phyloP scores from a whole-genome alignment of 2,888 invertebrate genomes.

The Drosophila stalkeri region DNA sequence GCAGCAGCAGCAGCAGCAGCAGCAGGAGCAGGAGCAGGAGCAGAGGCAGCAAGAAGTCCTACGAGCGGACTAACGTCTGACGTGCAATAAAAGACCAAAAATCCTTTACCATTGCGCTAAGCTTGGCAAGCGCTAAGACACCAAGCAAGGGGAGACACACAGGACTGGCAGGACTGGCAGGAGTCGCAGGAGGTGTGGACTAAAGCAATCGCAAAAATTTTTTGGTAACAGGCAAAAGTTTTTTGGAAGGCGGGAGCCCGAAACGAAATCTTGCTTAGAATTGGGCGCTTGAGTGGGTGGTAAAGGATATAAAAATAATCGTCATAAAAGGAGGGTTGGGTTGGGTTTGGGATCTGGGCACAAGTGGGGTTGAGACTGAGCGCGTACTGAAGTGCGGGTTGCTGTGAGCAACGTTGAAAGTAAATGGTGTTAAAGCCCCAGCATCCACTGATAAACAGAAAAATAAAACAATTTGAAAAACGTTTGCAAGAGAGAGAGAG shows the following conservation, averaged over 20 bases:
- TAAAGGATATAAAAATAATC: slow-evolving; percentile 71
- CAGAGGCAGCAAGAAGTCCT: slow-evolving; percentile 45
- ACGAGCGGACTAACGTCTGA: slow-evolving; percentile 70
- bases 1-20: slow-evolving; percentile 26
- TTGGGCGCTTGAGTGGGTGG: not conserved
- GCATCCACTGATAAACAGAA: slow-evolving; percentile 44
- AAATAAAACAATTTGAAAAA: slow-evolving; percentile 47
- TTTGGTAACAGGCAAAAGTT: slow-evolving; percentile 62
- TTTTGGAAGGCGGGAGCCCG: slow-evolving; percentile 34
- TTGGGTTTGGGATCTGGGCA: not conserved
- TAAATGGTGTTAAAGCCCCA: slow-evolving; percentile 41
- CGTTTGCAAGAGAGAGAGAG: not conserved
- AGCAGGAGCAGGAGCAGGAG: slow-evolving; percentile 17
- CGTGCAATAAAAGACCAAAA: slow-evolving; percentile 81
- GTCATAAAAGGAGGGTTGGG: slow-evolving; percentile 67
- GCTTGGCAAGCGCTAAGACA: slow-evolving; percentile 65
- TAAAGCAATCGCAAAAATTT: slow-evolving; percentile 67
- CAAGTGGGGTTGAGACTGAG: not conserved
- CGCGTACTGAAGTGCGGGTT: slow-evolving; percentile 9
- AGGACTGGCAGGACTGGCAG: not conserved
- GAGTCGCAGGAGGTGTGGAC: not conserved
- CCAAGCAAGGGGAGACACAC: not conserved
- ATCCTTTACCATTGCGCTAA: slow-evolving; percentile 81
- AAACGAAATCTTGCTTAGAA: slow-evolving; percentile 19
- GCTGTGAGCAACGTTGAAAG: slow-evolving; percentile 6